Evolutionary conservation across 2,888 invertebrate species (phyloP).

Genomic region (Pheosia gnoma): DNA sequence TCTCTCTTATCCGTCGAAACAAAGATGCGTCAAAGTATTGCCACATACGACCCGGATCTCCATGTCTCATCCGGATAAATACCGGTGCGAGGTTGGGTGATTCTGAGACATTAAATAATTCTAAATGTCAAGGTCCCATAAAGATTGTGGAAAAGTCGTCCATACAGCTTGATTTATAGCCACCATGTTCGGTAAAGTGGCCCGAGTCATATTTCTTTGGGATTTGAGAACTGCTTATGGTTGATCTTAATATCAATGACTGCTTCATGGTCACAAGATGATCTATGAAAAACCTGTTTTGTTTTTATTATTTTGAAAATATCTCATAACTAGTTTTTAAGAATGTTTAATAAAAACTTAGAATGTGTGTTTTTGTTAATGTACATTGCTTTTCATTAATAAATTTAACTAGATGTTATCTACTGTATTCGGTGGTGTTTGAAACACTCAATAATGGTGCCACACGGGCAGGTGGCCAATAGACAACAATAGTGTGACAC

Average conservation of each 20-base stretch:
- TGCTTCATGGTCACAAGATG: not conserved
- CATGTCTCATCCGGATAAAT: conserved; percentile 38
- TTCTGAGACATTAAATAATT: conserved; percentile 20
- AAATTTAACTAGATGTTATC: not conserved
- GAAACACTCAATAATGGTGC: not conserved
- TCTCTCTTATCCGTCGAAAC: conserved; percentile 13
- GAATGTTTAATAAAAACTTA: no score
- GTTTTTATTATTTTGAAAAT: not conserved
- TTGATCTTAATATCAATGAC: conserved; percentile 1
- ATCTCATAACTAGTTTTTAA: not conserved
- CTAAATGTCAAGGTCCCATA: conserved; percentile 34
- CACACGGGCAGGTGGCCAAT: not conserved
- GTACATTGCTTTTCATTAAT: not conserved
- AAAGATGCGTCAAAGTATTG: conserved; percentile 18
- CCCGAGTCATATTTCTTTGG: conserved; percentile 24
- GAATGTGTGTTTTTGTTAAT: no score
- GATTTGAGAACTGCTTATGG: conserved; percentile 8
- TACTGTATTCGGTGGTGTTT: not conserved
- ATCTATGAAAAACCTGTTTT: not conserved
- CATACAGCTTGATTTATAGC: conserved; percentile 26
- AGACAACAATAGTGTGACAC: not conserved
- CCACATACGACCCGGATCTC: conserved; percentile 47
- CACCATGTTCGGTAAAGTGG: conserved; percentile 19
- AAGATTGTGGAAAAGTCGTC: conserved; percentile 10
- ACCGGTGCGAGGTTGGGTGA: conserved; percentile 51